Percentiles rank a stretch among this genome's conserved stretches.
phyloP scores from a whole-genome alignment of 2,888 invertebrate species.

The Harmothoe impar region DNA sequence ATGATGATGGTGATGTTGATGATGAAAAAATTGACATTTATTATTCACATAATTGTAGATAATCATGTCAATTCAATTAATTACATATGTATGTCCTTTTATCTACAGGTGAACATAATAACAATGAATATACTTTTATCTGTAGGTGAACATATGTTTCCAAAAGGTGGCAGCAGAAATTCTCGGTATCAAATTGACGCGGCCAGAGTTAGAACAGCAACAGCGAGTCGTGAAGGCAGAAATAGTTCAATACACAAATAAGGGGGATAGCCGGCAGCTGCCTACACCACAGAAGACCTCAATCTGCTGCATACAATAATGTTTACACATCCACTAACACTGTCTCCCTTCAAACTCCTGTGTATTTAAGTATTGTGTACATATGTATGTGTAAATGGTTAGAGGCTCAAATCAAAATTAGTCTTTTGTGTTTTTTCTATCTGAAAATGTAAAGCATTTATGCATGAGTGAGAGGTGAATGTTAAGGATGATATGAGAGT shows the following conservation, averaged over 20 bases:
- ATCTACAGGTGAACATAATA: too few relatives aligned
- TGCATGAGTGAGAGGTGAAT: too few relatives aligned
- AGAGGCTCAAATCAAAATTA: too few relatives aligned
- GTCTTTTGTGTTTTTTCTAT: too few relatives aligned
- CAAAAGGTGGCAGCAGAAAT: constrained; percentile 89
- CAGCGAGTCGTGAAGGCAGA: constrained; percentile 88
- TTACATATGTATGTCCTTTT: too few relatives aligned
- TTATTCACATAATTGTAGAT: too few relatives aligned
- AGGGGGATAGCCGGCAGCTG: constrained; percentile 31
- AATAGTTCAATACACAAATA: constrained; percentile 81
- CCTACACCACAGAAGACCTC: constrained; percentile 60
- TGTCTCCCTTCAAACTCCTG: neutral
- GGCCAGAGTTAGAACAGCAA: constrained; percentile 88
- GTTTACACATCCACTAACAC: neutral
- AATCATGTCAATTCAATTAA: too few relatives aligned
- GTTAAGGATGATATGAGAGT: too few relatives aligned
- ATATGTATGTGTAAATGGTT: constrained; percentile 17
- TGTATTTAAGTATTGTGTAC: constrained; percentile 42
- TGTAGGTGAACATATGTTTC: constrained; percentile 85
- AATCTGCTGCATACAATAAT: constrained; percentile 65
- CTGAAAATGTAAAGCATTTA: too few relatives aligned
- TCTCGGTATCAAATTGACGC: constrained; percentile 87
- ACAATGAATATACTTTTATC: too few relatives aligned
- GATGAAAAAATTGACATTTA: too few relatives aligned
- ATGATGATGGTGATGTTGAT: too few relatives aligned